These are phyloP conservation scores for Drosophila barbarae DNA, from an alignment of 2,888 invertebrate genomes.

Conservation along the genomic window DNA sequence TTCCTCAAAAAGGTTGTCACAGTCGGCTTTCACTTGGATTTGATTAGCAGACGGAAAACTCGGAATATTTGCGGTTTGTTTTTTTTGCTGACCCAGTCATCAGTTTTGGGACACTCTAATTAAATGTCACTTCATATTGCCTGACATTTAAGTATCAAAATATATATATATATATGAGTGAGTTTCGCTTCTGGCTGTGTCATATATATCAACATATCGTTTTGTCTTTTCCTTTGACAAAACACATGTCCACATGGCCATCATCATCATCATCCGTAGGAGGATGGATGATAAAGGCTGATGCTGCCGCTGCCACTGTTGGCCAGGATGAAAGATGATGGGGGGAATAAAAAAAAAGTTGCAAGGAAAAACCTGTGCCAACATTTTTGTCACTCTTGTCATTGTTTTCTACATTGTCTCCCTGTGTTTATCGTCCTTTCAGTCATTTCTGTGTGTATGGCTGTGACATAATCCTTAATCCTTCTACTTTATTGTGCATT, in stretches of 20 bases:
- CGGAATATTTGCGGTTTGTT: constrained; percentile 13
- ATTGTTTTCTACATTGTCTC: constrained; percentile 58
- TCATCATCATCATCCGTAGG: constrained; percentile 19
- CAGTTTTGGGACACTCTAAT: constrained; percentile 60
- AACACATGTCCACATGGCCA: constrained; percentile 54
- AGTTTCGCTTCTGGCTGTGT: constrained; percentile 47
- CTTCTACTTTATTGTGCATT: constrained; percentile 70
- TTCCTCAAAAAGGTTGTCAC: constrained; percentile 1
- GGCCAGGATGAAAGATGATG: constrained; percentile 19
- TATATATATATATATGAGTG: constrained; percentile 28
- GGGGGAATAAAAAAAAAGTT: constrained; percentile 6
- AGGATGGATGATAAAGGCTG: constrained; percentile 29
- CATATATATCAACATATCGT: constrained; percentile 51
- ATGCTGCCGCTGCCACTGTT: constrained; percentile 5
- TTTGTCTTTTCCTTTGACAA: constrained; percentile 41
- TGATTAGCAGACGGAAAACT: constrained; percentile 27
- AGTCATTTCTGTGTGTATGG: constrained; percentile 14
- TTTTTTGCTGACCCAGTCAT: constrained; percentile 32
- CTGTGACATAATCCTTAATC: constrained; percentile 68
- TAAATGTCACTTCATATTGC: constrained; percentile 67
- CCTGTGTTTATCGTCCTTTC: constrained; percentile 47
- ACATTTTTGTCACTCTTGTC: constrained; percentile 67
- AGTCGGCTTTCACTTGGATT: constrained; percentile 19
- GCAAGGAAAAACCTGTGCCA: constrained; percentile 63
- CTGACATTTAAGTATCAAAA: constrained; percentile 59